phyloP scores from a whole-genome alignment of 2,888 invertebrate species.

The Ennomos quercinarius region DNA sequence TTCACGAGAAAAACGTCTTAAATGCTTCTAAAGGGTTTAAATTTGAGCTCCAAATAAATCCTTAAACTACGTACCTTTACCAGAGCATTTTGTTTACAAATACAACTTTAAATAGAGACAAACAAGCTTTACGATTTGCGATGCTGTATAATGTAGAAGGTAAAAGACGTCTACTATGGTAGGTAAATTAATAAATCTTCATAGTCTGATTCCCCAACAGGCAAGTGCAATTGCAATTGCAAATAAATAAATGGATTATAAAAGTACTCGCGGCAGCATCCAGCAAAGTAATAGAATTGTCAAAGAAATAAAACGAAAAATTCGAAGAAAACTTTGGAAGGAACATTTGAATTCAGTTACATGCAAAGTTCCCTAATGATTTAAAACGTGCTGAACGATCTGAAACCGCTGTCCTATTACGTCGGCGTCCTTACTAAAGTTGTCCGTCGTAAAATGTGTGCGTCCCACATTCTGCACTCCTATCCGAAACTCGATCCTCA shows the following conservation, averaged over 20 bases:
- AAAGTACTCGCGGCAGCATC: constrained; percentile 25
- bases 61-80: not conserved
- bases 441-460: constrained; percentile 27
- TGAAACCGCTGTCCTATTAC: constrained; percentile 19
- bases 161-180: too few species aligned
- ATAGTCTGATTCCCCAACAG: constrained; percentile 11
- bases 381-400: constrained; percentile 28
- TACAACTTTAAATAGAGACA: too few species aligned
- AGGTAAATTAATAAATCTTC: too few species aligned
- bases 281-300: constrained; percentile 22
- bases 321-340: not conserved
- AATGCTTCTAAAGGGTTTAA: constrained; percentile 21
- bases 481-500: constrained; percentile 24
- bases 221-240: not conserved
- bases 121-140: too few species aligned
- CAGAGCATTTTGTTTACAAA: not conserved
- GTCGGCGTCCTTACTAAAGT: constrained; percentile 24
- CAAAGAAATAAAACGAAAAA: constrained; percentile 5
- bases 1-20: constrained; percentile 27
- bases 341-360: constrained; percentile 14
- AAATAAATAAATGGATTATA: constrained; percentile 24
- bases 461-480: constrained; percentile 19
- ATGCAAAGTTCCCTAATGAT: constrained; percentile 23
- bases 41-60: constrained; percentile 19
- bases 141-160: too few species aligned